Percentiles rank a stretch among this genome's conserved stretches.
phyloP scores from a whole-genome alignment of 1,140 invertebrate species.

The Teleopsis dalmanni region DNA sequence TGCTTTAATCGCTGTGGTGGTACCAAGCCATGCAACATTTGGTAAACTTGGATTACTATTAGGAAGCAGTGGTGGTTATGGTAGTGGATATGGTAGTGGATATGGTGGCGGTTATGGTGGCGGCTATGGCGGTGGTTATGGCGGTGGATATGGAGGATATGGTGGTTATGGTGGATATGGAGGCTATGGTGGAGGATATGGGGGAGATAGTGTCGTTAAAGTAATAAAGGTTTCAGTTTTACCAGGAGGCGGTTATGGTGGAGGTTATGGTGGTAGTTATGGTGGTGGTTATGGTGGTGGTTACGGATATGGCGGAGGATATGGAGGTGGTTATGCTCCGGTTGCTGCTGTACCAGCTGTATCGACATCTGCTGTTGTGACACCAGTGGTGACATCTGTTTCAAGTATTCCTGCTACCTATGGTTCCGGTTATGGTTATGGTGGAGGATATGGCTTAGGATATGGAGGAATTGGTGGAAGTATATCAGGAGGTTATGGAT shows the following conservation, averaged over 20 bases:
- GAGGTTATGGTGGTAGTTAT: not conserved
- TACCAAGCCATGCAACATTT: conserved; percentile 25
- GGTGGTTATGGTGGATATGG: conserved; percentile 2
- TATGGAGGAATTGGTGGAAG: conserved; percentile 18
- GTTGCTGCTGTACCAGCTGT: conserved; percentile 4
- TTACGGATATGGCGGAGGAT: conserved; percentile 17
- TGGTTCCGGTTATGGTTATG: conserved; percentile 20
- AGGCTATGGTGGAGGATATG: not conserved
- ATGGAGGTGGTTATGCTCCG: conserved; percentile 12
- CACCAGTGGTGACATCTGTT: conserved; percentile 28
- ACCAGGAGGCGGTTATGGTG: conserved; percentile 3
- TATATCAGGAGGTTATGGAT: conserved; percentile 6
- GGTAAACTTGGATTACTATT: conserved; percentile 28
- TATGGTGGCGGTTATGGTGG: conserved; percentile 18
- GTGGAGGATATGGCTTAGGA: conserved; percentile 27
- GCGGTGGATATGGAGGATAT: not conserved
- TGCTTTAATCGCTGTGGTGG: conserved; percentile 4
- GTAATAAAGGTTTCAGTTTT: conserved; percentile 23
- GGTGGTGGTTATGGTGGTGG: conserved; percentile 20
- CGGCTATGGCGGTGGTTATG: conserved; percentile 4
- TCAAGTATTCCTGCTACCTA: conserved; percentile 16
- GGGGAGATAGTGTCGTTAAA: conserved; percentile 28
- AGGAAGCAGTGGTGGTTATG: conserved; percentile 9
- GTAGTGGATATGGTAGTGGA: conserved; percentile 1
- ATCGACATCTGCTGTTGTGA: conserved; percentile 19